phyloP scores from a whole-genome alignment of 1,140 invertebrate genomes.

The Calephelis nemesis region DNA sequence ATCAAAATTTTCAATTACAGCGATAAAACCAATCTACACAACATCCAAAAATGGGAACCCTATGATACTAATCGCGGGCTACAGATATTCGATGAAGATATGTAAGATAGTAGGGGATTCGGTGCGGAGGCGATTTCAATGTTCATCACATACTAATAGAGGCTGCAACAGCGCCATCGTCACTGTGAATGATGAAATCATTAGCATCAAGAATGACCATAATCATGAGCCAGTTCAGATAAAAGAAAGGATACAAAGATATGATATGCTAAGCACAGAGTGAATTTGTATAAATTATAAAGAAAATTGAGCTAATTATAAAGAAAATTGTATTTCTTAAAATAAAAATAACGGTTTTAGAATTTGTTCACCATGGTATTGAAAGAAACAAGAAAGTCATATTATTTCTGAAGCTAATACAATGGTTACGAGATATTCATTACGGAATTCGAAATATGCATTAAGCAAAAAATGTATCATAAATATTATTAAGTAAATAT shows the following conservation, averaged over 20 bases:
- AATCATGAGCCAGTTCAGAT: conserved; percentile 36
- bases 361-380: too few relatives aligned
- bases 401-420: too few relatives aligned
- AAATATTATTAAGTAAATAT: too few relatives aligned
- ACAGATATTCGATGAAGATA: conserved; percentile 40
- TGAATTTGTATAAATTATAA: too few relatives aligned
- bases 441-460: too few relatives aligned
- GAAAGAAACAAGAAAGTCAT: too few relatives aligned
- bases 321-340: too few relatives aligned
- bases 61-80: conserved; percentile 35
- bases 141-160: conserved; percentile 43
- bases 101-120: conserved; percentile 21
- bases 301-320: too few relatives aligned
- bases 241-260: neutral
- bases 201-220: conserved; percentile 34
- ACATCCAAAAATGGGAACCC: conserved; percentile 39
- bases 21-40: conserved; percentile 27
- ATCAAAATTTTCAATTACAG: conserved; percentile 20
- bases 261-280: too few relatives aligned
- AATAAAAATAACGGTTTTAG: too few relatives aligned
- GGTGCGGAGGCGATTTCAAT: conserved; percentile 38
- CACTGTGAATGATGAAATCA: conserved; percentile 39
- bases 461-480: too few relatives aligned
- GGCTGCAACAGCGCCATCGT: conserved; percentile 37
- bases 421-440: too few relatives aligned